These are phyloP conservation scores for Gasterosteus aculeatus DNA, from an alignment of 2,113 vertebrate genomes.

Conservation along the genomic window DNA sequence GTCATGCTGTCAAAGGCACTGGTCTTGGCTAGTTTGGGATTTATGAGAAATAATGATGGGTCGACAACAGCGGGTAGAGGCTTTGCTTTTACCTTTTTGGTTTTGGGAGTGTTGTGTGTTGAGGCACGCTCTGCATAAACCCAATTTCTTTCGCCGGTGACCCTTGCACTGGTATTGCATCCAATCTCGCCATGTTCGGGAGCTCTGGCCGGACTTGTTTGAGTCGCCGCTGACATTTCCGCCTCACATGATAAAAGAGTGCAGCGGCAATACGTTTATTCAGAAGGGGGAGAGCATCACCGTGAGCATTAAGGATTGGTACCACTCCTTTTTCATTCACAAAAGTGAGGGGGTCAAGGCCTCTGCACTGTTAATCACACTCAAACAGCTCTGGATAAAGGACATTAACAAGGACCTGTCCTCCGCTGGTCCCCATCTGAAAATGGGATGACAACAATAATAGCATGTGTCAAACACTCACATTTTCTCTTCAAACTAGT, in stretches of 20 bases:
- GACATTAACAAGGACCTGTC: conserved; percentile 11
- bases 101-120: conserved; percentile 73
- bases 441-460: conserved; percentile 58
- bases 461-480: conserved; percentile 68
- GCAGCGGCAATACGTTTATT: conserved; percentile 30
- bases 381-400: conserved; percentile 29
- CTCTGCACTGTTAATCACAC: conserved; percentile 18
- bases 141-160: conserved; percentile 79
- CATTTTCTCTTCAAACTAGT: conserved; percentile 56
- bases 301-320: neutral
- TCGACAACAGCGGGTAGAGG: conserved; percentile 76
- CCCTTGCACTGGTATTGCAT: conserved; percentile 77
- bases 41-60: conserved; percentile 85
- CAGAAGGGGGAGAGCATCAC: conserved; percentile 20
- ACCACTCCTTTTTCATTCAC: conserved; percentile 19
- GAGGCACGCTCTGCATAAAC: conserved; percentile 76
- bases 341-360: conserved; percentile 1
- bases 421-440: conserved; percentile 18
- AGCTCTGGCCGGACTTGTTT: conserved; percentile 56
- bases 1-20: conserved; percentile 85
- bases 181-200: conserved; percentile 62
- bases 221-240: conserved; percentile 68
- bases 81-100: conserved; percentile 65
- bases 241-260: conserved; percentile 57
- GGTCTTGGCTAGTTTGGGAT: conserved; percentile 80